Conservation (phyloP, 2,888 invertebrate species). For the Anoncus sp. region DNA sequence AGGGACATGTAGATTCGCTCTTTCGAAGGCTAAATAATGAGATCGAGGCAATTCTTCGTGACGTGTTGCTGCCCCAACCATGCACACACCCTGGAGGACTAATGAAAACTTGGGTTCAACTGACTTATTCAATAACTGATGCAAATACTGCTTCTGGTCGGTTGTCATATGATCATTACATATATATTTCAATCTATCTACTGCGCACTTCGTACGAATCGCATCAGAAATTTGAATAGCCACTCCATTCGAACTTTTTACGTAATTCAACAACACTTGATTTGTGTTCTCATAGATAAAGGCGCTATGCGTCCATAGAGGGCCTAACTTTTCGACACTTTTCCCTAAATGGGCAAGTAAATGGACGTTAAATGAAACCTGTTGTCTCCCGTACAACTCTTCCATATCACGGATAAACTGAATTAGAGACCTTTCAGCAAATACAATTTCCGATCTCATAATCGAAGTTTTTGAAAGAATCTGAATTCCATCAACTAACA, state of each 20-base stretch:
- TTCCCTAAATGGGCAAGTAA: constrained; percentile 52
- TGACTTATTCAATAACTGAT: constrained; percentile 23
- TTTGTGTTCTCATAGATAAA: constrained; percentile 56
- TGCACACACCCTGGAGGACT: neutral
- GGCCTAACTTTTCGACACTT: constrained; percentile 55
- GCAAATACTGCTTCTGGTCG: constrained; percentile 34
- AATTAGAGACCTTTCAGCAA: constrained; percentile 28
- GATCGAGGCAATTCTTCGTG: neutral
- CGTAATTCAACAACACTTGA: constrained; percentile 29
- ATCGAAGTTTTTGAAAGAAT: constrained; percentile 39
- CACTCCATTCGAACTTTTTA: constrained; percentile 51
- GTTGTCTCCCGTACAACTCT: constrained; percentile 33
- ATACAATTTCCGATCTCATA: constrained; percentile 34
- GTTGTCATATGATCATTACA: constrained; percentile 22
- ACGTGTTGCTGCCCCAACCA: constrained; percentile 12
- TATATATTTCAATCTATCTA: constrained; percentile 24
- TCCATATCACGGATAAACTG: constrained; percentile 18
- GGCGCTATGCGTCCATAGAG: constrained; percentile 58
- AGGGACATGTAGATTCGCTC: constrained; percentile 15
- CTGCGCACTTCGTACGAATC: constrained; percentile 36
- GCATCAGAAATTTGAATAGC: constrained; percentile 46
- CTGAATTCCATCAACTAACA: constrained; percentile 32
- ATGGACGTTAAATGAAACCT: constrained; percentile 54
- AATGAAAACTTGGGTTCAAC: constrained; percentile 13
- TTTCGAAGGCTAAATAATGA: constrained; percentile 38